Evolutionary conservation across 2,888 invertebrate genomes (phyloP).

Genomic region (Pyrochroa serraticornis): DNA sequence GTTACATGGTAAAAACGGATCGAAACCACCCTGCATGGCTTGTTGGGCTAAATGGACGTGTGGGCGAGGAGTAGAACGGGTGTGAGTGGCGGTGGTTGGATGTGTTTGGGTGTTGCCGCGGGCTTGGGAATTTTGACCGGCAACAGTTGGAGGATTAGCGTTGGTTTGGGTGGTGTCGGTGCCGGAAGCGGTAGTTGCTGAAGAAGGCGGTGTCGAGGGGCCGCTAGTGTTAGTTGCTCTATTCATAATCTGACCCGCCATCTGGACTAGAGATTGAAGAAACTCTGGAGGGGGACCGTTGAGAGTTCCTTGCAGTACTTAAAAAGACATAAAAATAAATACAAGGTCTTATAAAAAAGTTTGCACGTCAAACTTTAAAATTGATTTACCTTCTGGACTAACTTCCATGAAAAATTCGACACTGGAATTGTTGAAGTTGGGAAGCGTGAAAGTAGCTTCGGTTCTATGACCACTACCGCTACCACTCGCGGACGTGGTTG

Average conservation of each 20-base stretch:
- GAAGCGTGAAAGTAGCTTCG: slow-evolving; percentile 29
- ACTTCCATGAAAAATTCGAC: slow-evolving; percentile 69
- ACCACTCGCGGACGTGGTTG: slow-evolving; percentile 15
- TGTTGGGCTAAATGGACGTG: slow-evolving; percentile 69
- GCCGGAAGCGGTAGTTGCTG: slow-evolving; percentile 24
- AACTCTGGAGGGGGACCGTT: slow-evolving; percentile 60
- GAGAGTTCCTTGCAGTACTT: slow-evolving; percentile 56
- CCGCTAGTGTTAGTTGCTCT: slow-evolving; percentile 19
- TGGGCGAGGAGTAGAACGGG: slow-evolving; percentile 71
- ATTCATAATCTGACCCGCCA: slow-evolving; percentile 59
- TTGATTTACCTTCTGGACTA: slow-evolving; percentile 60
- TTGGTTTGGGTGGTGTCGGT: slow-evolving; percentile 27
- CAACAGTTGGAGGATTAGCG: slow-evolving; percentile 26
- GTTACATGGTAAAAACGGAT: slow-evolving; percentile 74
- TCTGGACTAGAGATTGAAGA: slow-evolving; percentile 63
- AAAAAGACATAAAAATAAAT: slow-evolving; percentile 38
- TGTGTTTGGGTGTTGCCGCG: slow-evolving; percentile 71
- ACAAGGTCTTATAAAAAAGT: no score
- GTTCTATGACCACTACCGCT: slow-evolving; percentile 7
- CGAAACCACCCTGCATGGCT: slow-evolving; percentile 64
- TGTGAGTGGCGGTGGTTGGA: slow-evolving; percentile 74
- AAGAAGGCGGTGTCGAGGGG: no score
- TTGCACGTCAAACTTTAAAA: no score
- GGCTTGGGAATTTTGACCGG: slow-evolving; percentile 59
- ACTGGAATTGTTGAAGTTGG: slow-evolving; percentile 54